These are phyloP conservation scores for Anser brachyrhynchus DNA, from an alignment of 2,113 vertebrate genomes.

Conservation along the genomic window DNA sequence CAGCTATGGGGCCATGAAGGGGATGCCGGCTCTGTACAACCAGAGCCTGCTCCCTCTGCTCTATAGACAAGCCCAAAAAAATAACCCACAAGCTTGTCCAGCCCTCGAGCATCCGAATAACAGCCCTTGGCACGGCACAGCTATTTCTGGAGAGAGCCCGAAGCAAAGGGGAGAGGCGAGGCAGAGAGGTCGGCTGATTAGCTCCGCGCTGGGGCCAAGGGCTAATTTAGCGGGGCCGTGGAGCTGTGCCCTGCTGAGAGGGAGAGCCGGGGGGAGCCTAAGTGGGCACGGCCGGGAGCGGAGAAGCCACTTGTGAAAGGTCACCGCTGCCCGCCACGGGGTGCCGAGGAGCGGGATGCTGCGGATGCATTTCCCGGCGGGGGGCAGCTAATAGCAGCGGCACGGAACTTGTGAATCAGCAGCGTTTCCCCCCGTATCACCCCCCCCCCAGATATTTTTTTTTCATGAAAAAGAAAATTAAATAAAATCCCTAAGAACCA, in stretches of 20 bases:
- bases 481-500: neutral
- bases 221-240: neutral
- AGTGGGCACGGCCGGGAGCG: neutral
- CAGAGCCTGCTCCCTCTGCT: neutral
- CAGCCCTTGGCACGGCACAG: neutral
- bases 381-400: neutral
- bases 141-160: neutral
- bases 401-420: neutral
- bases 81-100: neutral
- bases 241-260: neutral
- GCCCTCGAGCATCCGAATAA: neutral
- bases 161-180: neutral
- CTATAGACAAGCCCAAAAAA: neutral
- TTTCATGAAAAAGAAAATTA: neutral
- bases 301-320: constrained; percentile 47
- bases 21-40: constrained; percentile 24
- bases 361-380: neutral
- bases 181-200: neutral
- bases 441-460: neutral
- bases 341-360: neutral
- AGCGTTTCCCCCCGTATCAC: neutral
- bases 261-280: neutral
- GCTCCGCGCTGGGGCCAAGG: accelerated
- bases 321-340: neutral
- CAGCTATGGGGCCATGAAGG: neutral